Conservation (phyloP, 2,797 vertebrate species). For the Myotis pilosus region DNA sequence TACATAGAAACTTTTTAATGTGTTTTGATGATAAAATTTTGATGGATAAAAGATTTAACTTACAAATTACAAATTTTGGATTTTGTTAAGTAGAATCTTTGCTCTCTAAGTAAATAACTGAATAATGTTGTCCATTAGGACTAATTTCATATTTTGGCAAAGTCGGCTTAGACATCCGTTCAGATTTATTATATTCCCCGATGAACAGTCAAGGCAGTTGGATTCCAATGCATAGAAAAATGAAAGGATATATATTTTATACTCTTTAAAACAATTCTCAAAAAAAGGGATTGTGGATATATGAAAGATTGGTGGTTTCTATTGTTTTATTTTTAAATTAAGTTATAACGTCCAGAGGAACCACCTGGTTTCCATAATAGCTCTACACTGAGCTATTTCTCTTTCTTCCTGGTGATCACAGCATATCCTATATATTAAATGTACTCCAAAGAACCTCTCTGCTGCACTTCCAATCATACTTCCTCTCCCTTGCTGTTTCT, state of each 20-base stretch:
- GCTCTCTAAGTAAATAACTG: not conserved
- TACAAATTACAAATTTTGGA: not conserved
- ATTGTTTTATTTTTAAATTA: not conserved
- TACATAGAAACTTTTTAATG: not conserved
- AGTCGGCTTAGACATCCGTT: not conserved
- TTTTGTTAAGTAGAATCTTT: not conserved
- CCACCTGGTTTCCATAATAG: not conserved
- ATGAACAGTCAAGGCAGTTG: not conserved
- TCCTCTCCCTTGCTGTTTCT: not conserved
- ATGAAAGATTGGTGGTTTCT: not conserved
- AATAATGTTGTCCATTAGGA: not conserved
- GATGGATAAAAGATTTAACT: not conserved
- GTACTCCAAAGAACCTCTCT: not conserved
- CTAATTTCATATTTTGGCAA: not conserved
- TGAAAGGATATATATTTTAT: not conserved
- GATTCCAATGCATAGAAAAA: not conserved
- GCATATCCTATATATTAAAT: not conserved
- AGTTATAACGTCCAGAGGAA: not conserved
- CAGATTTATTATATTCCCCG: not conserved
- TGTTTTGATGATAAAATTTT: not conserved
- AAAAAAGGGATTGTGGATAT: not conserved
- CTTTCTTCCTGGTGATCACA: not conserved
- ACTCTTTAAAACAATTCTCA: not conserved
- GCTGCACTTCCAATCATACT: not conserved
- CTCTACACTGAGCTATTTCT: not conserved